Base-by-base conservation (phyloP, 2,888 invertebrate species). In the Invenusta paracnida region DNA sequence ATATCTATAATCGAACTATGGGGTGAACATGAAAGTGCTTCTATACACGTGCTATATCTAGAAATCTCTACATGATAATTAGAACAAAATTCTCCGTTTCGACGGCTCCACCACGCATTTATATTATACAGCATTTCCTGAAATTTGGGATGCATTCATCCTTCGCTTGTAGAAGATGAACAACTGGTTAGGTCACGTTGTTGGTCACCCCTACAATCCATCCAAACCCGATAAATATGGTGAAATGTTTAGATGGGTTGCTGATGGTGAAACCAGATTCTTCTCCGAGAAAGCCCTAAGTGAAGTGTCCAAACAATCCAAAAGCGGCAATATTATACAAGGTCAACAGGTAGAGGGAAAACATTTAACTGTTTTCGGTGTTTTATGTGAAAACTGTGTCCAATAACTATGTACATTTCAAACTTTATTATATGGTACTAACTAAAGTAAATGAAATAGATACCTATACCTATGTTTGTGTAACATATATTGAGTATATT, bases 351-450 rank as follows among this genome's bases (percentile, higher is more conserved):
- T 48, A 11, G 5, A 23, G 2, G 25, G 73, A 73, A 73, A 73
- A 73, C 73, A 73, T 73, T 73, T 23, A 23, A 73, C 73, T 73
- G 73, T 73, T 73, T 5, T 73, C 73, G 73, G 73, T 73, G 73
- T 73, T 23, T 5, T 73, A 48, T 48, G 73, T 73, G 73, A 73
- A 73, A 73, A 73, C 11, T n/a, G 11, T 73, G 73, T 73, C 27
- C 73, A 73, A 73, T 73, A 73, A 73, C 73, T 73, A n/a, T n/a
- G n/a, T n/a, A 73, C 73, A 73, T 13, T 73, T 73, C 73, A 73
- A 73, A 73, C 73, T 13, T 73, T 73, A 25, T 73, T 23, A 23
- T 5, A 5, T 73, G 73, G 73, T 73, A 25, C 73, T 73, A 73
- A 5, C 73, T 73, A 23, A 73, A 73, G 17, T 25, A 73, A 48